Percentiles rank a stretch among this genome's conserved stretches.
These are phyloP conservation scores for Neolamprologus brichardi DNA, from an alignment of 2,113 vertebrate genomes.

Conservation along the genomic window DNA sequence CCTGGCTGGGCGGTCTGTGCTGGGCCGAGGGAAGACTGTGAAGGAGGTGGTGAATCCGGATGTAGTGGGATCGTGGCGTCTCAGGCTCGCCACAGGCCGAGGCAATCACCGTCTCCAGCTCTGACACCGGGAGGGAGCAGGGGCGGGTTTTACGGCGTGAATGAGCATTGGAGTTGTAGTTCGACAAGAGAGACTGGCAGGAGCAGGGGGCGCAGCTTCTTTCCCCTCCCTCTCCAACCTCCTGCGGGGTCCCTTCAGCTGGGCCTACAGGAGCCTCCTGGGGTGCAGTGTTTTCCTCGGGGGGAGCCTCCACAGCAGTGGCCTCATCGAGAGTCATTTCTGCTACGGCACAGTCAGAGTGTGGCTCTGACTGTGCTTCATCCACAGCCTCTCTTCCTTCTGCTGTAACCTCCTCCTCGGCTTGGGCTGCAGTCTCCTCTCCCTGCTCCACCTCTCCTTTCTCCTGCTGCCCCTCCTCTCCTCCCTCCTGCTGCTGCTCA, in stretches of 20 bases:
- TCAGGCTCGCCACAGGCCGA: slow-evolving; percentile 88
- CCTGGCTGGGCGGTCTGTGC: slow-evolving; percentile 64
- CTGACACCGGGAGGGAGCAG: slow-evolving; percentile 89
- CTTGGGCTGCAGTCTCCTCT: not conserved
- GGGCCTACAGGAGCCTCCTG: not conserved
- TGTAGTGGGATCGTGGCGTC: slow-evolving; percentile 93
- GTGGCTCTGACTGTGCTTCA: not conserved
- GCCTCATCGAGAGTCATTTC: not conserved
- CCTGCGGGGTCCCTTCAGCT: slow-evolving; percentile 42
- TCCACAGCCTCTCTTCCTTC: not conserved
- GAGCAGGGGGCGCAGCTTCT: slow-evolving; percentile 44
- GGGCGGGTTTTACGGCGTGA: slow-evolving; percentile 82
- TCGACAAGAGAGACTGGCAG: slow-evolving; percentile 48
- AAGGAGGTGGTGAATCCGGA: slow-evolving; percentile 91
- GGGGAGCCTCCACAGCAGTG: not conserved
- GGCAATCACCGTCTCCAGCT: slow-evolving; percentile 92
- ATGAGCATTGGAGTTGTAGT: slow-evolving; percentile 11
- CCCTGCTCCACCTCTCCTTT: not conserved
- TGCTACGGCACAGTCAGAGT: not conserved
- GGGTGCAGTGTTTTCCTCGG: not conserved
- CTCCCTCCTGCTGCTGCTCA: slow-evolving; percentile 36
- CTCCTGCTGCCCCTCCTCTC: not conserved
- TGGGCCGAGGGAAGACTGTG: slow-evolving; percentile 90
- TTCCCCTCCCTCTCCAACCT: slow-evolving; percentile 1
- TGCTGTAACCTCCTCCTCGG: not conserved